phyloP scores from a whole-genome alignment of 2,888 invertebrate genomes.

The Alitta virens region DNA sequence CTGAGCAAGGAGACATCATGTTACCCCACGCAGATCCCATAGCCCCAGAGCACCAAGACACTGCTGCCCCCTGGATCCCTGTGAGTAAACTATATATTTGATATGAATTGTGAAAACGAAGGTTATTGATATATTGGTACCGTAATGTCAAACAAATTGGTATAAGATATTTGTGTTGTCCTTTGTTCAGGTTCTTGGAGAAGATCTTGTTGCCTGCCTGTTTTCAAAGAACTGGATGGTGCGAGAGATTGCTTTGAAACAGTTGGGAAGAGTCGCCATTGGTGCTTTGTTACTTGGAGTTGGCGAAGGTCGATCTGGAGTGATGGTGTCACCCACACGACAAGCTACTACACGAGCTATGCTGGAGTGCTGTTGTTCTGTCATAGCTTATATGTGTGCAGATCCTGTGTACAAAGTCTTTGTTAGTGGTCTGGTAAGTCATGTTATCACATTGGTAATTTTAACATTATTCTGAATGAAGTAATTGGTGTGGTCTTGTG shows the following conservation, averaged over 20 bases:
- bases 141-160: not conserved
- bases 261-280: conserved; percentile 47
- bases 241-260: conserved; percentile 52
- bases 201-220: conserved; percentile 55
- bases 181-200: conserved; percentile 50
- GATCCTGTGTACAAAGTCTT: conserved; percentile 60
- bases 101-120: not conserved
- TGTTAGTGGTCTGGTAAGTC: conserved; percentile 56
- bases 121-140: too few relatives aligned
- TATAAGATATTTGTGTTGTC: not conserved
- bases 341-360: conserved; percentile 40
- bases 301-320: conserved; percentile 42
- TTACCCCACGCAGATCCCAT: conserved; percentile 51
- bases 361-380: conserved; percentile 52
- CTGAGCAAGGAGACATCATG: conserved; percentile 19
- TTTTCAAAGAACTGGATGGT: conserved; percentile 58
- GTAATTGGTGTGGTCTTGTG: too few relatives aligned
- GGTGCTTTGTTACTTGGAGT: conserved; percentile 40
- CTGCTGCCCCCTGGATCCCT: conserved; percentile 49
- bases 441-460: not conserved
- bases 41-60: conserved; percentile 37
- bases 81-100: conserved; percentile 27
- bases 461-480: not conserved
- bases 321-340: conserved; percentile 36
- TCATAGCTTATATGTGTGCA: conserved; percentile 54